phyloP scores from a whole-genome alignment of 2,797 vertebrate species.

The Scleropages formosus region DNA sequence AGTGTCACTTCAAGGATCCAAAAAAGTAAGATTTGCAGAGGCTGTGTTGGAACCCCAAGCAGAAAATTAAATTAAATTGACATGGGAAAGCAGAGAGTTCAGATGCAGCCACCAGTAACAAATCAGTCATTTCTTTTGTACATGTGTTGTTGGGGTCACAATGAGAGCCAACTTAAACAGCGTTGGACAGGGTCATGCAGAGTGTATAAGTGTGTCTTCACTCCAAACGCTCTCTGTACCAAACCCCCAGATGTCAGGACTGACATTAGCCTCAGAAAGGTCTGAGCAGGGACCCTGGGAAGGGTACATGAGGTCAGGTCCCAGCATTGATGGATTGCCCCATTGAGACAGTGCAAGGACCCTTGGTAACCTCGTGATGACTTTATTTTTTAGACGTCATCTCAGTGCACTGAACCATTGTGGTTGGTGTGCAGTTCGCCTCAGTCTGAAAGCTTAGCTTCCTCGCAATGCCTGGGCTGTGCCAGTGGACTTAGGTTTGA shows the following conservation, averaged over 20 bases:
- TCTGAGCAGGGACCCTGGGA: constrained; percentile 10
- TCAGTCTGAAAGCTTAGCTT: too few species aligned
- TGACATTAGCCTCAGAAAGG: background rate
- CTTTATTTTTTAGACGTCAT: background rate
- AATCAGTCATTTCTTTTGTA: too few species aligned
- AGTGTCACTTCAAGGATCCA: background rate
- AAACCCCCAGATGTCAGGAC: background rate
- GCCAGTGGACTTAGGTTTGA: background rate
- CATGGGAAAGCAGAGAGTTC: background rate
- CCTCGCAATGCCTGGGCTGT: background rate
- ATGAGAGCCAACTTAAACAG: too few species aligned
- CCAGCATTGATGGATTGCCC: constrained; percentile 6
- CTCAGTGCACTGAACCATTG: background rate
- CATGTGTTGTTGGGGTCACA: too few species aligned
- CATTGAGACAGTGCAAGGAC: constrained; percentile 2
- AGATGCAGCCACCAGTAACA: too few species aligned
- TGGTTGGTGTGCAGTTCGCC: background rate
- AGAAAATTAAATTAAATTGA: background rate
- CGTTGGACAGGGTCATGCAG: background rate
- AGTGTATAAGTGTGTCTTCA: background rate
- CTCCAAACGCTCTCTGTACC: too few species aligned
- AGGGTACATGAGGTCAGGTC: background rate
- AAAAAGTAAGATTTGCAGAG: background rate
- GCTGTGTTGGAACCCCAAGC: background rate
- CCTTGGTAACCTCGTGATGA: background rate